These are phyloP conservation scores for Centruroides sculpturatus DNA, from an alignment of 1,140 invertebrate species.

Conservation along the genomic window DNA sequence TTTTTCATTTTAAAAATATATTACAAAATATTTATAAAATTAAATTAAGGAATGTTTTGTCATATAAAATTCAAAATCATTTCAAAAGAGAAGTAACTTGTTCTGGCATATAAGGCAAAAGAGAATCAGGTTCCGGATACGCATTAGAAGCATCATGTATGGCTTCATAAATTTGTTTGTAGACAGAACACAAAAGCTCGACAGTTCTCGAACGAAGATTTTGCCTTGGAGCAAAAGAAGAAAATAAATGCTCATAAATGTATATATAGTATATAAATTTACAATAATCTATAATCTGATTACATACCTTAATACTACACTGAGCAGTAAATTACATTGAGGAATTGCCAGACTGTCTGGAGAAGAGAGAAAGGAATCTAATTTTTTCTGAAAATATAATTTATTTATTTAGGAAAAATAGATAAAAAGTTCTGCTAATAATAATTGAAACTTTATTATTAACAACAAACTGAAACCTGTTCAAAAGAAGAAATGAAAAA, in stretches of 20 bases:
- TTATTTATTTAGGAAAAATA: too few species aligned
- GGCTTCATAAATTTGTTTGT: conserved; percentile 66
- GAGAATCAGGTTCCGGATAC: conserved; percentile 51
- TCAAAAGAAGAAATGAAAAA: too few species aligned
- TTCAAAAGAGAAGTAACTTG: conserved; percentile 45
- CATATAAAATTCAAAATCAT: background rate
- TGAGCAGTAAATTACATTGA: conserved; percentile 68
- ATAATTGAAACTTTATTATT: too few species aligned
- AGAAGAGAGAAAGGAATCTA: conserved; percentile 57
- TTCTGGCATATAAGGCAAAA: conserved; percentile 58
- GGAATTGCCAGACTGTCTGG: conserved; percentile 68
- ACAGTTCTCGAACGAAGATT: conserved; percentile 61
- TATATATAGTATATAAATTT: background rate
- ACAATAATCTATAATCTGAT: background rate
- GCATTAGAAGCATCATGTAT: conserved; percentile 58
- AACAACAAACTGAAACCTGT: too few species aligned
- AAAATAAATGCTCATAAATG: conserved; percentile 5
- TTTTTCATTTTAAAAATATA: too few species aligned
- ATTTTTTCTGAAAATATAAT: conserved; percentile 43
- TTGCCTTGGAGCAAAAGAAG: conserved; percentile 34
- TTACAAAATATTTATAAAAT: too few species aligned
- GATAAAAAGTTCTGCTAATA: too few species aligned
- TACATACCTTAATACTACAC: conserved; percentile 40
- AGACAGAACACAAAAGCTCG: conserved; percentile 73
- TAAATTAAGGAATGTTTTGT: too few species aligned